Evolutionary conservation across 2,888 invertebrate species (phyloP), one percentile per base, ranked within the genome.

Genomic region (Thereva unica): DNA sequence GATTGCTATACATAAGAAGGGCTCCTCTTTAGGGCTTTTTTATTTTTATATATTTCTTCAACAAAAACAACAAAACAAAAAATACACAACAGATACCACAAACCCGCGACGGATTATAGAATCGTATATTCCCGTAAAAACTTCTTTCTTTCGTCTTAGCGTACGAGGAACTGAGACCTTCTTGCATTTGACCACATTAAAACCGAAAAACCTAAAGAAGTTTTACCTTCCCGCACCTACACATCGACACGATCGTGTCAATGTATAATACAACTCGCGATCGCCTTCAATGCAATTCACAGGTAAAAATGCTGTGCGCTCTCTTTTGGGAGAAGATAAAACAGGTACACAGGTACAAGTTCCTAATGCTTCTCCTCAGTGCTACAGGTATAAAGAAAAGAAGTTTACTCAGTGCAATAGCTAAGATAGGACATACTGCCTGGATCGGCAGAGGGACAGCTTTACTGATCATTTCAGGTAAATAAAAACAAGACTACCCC

Each of bases 141-240:
- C 61, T 68, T 71, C 69, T 71, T 68, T 68, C 68, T 67, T 69
- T 71, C 67, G 54, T 49, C 69, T 71, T 64, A 69, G 69, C 71
- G 68, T 63, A 71, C 67, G 66, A 69, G 67, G 66, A 69, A 71
- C 71, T 71, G 71, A 68, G 63, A 54, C 61, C 65, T 64, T 63
- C 65, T 10, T 66, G 57, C 45, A 59, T 49, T 64, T 67, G 64
- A 67, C 69, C 67, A 69, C 68, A 69, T 68, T 66, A 64, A 69
- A 69, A 56, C 50, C 54, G 38, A 12, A 37, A 34, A 23, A 38
- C 54, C 23, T 49, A 49, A 65, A 54, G 61, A 50, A 49, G 41
- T 61, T 61, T 61, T 61, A 50, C 61, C 61, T 50, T 49, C 50
- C 50, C 61, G 50, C 40, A 42, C 61, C 50, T 50, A 38, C 41